Evolutionary conservation across 2,888 invertebrate species (phyloP).

Genomic region (Mythimna ferrago): DNA sequence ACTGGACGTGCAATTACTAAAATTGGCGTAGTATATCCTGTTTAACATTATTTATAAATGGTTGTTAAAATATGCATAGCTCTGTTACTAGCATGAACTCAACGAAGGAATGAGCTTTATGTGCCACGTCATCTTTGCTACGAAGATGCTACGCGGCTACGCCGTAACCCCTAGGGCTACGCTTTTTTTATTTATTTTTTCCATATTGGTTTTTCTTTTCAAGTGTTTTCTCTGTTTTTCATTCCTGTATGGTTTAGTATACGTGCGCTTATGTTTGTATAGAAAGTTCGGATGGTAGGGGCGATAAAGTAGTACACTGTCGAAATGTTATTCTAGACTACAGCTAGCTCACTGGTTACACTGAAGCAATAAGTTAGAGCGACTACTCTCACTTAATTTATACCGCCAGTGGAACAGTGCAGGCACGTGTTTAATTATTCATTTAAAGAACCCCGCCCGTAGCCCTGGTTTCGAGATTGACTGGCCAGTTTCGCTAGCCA

Average conservation of each 20-base stretch:
- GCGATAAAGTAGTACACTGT: constrained; percentile 14
- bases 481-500: constrained; percentile 47
- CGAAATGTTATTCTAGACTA: constrained; percentile 31
- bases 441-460: constrained; percentile 60
- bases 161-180: constrained; percentile 50
- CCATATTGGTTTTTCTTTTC: background rate
- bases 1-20: constrained; percentile 14
- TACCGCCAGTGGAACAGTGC: constrained; percentile 42
- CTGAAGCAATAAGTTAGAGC: constrained; percentile 36
- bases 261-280: background rate
- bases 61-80: constrained; percentile 18
- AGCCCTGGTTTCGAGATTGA: constrained; percentile 57
- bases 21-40: constrained; percentile 13
- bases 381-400: constrained; percentile 55
- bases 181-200: constrained; percentile 29
- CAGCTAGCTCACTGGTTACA: constrained; percentile 8
- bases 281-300: background rate
- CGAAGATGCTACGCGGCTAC: constrained; percentile 68
- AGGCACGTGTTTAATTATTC: constrained; percentile 68
- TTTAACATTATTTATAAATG: constrained; percentile 20
- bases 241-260: constrained; percentile 2
- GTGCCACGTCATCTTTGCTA: constrained; percentile 67
- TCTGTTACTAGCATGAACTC: background rate
- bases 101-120: constrained; percentile 13
- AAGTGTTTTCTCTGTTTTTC: too few species aligned